phyloP scores from a whole-genome alignment of 2,113 vertebrate species.

The Isichthys henryi region DNA sequence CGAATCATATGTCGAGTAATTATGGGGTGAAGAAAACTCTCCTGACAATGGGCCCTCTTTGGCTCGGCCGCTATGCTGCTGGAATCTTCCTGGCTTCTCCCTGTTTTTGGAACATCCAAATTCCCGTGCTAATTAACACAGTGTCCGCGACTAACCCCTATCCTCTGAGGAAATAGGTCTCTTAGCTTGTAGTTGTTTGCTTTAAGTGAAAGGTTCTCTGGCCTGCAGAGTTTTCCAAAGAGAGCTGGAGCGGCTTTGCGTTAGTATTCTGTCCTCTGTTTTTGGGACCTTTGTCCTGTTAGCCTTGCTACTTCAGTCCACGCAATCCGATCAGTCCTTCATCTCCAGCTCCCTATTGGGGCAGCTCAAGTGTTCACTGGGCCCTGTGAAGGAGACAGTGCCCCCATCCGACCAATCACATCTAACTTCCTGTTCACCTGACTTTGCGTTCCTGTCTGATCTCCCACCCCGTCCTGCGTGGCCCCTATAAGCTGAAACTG shows the following conservation, averaged over 20 bases:
- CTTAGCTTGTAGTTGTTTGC: constrained; percentile 18
- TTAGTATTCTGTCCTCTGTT: background rate
- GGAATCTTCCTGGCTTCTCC: constrained; percentile 20
- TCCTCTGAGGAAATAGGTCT: background rate
- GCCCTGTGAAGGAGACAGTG: background rate
- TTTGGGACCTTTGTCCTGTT: constrained; percentile 11
- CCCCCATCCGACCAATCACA: background rate
- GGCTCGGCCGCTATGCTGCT: background rate
- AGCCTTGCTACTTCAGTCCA: background rate
- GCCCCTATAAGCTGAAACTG: background rate
- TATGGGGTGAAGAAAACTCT: constrained; percentile 26
- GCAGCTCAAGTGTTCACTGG: background rate
- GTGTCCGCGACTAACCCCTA: background rate
- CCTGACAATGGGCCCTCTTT: constrained; percentile 27
- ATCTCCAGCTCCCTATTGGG: background rate
- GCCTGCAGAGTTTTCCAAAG: background rate
- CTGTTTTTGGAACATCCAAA: constrained; percentile 25
- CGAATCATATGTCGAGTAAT: constrained; percentile 33
- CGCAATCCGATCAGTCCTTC: background rate
- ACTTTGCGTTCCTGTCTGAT: background rate
- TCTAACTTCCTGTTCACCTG: background rate
- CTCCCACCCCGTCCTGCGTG: background rate
- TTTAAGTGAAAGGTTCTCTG: constrained; percentile 11
- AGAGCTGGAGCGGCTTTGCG: background rate
- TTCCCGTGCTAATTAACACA: constrained; percentile 4